These are phyloP conservation scores for Paratrypauchen microcephalus DNA, from an alignment of 2,797 vertebrate species.

Conservation along the genomic window DNA sequence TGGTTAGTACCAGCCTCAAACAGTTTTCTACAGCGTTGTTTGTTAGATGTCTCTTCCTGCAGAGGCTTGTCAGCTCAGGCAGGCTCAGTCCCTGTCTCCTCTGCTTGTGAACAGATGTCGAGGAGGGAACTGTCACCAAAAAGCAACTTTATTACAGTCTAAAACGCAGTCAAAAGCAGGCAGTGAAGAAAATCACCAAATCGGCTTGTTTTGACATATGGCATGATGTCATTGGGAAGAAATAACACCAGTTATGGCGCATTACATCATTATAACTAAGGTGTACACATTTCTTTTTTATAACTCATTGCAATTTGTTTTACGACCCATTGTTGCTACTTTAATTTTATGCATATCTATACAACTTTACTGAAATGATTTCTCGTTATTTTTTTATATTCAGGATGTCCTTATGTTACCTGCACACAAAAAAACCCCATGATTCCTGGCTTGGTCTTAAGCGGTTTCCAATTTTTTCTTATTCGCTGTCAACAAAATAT, in stretches of 20 bases:
- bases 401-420: background rate
- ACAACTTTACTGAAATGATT: background rate
- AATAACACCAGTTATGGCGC: background rate
- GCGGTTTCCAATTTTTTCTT: no score
- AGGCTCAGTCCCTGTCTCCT: background rate
- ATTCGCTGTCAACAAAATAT: background rate
- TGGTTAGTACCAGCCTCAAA: constrained; percentile 4
- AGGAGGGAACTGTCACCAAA: constrained; percentile 9
- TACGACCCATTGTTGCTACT: background rate
- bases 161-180: background rate
- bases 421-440: background rate
- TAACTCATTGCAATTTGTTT: background rate
- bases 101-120: constrained; percentile 9
- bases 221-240: background rate
- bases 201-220: background rate
- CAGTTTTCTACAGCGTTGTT: background rate
- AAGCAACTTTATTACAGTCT: background rate
- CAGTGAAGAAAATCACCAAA: background rate
- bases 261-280: background rate
- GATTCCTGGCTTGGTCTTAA: background rate
- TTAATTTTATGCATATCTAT: background rate
- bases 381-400: background rate
- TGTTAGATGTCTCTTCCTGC: background rate
- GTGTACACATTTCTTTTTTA: background rate
- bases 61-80: constrained; percentile 7